A percentile compares a stretch with the other conserved stretches of the same genome.
Evolutionary conservation across 2,888 invertebrate genomes (phyloP).

Genomic region (Hololepta plana): DNA sequence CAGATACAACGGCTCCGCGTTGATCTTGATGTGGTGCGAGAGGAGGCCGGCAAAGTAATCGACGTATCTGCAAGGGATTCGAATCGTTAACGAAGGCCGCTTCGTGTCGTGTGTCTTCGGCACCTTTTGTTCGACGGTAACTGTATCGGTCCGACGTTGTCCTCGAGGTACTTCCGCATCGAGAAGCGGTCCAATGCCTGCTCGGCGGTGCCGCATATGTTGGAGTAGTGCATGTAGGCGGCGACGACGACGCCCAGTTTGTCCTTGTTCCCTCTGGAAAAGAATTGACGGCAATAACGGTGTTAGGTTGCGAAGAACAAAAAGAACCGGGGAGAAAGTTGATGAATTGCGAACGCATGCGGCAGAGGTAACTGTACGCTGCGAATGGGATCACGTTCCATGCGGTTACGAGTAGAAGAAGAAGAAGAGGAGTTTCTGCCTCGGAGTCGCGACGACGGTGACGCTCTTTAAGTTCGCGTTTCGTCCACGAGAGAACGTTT

Average conservation of each 20-base stretch:
- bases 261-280: constrained; percentile 60
- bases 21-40: constrained; percentile 76
- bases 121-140: constrained; percentile 63
- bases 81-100: background rate
- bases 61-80: constrained; percentile 50
- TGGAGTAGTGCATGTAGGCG: constrained; percentile 87
- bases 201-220: constrained; percentile 70
- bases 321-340: background rate
- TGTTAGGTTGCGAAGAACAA: no score
- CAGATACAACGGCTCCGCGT: constrained; percentile 68
- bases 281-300: no score
- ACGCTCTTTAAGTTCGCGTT: no score
- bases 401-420: no score
- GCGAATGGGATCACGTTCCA: no score
- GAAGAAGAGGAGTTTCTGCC: no score
- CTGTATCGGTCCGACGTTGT: constrained; percentile 50
- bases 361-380: no score
- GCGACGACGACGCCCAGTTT: constrained; percentile 76
- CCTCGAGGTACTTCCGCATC: constrained; percentile 80
- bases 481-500: no score
- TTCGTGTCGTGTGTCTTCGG: background rate
- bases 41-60: constrained; percentile 82
- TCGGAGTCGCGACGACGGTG: no score
- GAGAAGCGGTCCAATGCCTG: constrained; percentile 83
- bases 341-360: no score